Evolutionary conservation across 30 jellyfish, hydroid and myxozoan species (phyloP).

Genomic region (Sanderia malayensis): DNA sequence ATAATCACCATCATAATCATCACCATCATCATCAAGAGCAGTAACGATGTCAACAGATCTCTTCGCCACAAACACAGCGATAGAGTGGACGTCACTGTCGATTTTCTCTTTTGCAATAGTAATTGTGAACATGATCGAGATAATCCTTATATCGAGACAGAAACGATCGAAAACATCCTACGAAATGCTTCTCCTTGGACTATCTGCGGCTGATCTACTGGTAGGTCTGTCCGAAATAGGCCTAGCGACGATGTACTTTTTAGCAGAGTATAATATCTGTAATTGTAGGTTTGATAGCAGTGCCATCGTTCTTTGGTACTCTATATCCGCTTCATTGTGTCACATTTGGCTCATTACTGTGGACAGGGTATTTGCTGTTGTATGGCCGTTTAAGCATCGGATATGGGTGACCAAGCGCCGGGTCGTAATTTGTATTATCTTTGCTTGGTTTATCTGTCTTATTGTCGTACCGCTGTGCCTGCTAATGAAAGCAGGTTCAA

Average conservation of each 20-base stretch:
- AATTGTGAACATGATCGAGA: conserved; percentile 22
- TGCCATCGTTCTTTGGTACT: conserved; percentile 16
- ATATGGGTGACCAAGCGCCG: conserved; percentile 18
- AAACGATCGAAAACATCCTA: background rate
- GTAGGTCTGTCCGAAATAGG: conserved; percentile 28
- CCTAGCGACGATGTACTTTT: conserved; percentile 1
- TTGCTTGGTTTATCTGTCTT: conserved; percentile 8
- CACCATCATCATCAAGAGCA: too few species aligned
- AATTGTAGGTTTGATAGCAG: background rate
- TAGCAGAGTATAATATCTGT: background rate
- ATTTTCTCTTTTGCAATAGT: background rate
- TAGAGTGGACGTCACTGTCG: too few species aligned
- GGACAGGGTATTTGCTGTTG: conserved; percentile 28
- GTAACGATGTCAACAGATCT: too few species aligned
- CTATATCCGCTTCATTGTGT: background rate
- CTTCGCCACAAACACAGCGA: too few species aligned
- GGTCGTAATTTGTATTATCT: background rate
- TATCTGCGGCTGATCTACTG: conserved; percentile 33
- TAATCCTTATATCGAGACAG: conserved; percentile 1
- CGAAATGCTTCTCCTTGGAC: conserved; percentile 38
- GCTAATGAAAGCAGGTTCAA: background rate
- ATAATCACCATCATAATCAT: too few species aligned
- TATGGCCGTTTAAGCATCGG: conserved; percentile 23
- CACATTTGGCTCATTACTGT: conserved; percentile 28
- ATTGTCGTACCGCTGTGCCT: background rate